A percentile compares a stretch with the other conserved stretches of the same genome.
phyloP scores from a whole-genome alignment of 35 echinoderm and acorn worm genomes.

The Lytechinus variegatus region DNA sequence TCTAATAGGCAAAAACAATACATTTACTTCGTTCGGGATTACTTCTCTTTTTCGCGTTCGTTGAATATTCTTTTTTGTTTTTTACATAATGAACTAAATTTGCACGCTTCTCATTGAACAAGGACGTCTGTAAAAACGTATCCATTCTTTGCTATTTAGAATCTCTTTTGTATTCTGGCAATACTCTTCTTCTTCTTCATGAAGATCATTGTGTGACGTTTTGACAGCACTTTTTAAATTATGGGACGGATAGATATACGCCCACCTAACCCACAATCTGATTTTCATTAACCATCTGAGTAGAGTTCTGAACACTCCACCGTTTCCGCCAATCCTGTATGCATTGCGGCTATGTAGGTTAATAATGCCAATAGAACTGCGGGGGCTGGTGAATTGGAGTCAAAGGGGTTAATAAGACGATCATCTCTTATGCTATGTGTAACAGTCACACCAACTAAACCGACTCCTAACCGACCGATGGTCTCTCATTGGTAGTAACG shows the following conservation, averaged over 20 bases:
- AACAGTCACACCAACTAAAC: no score
- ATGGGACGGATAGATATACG: neutral
- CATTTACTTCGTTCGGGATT: no score
- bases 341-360: neutral
- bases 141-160: no score
- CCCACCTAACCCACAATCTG: neutral
- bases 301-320: neutral
- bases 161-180: no score
- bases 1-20: no score
- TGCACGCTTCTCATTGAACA: no score
- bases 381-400: neutral
- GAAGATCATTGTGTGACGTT: neutral
- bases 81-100: no score
- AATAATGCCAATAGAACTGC: neutral
- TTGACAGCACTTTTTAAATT: neutral
- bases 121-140: no score
- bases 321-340: neutral
- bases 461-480: no score
- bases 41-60: no score
- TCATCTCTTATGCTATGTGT: neutral
- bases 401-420: neutral
- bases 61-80: no score
- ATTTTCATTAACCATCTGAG: neutral
- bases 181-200: neutral
- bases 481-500: no score